phyloP scores from a whole-genome alignment of 2,797 vertebrate species.

The Thaleichthys pacificus region DNA sequence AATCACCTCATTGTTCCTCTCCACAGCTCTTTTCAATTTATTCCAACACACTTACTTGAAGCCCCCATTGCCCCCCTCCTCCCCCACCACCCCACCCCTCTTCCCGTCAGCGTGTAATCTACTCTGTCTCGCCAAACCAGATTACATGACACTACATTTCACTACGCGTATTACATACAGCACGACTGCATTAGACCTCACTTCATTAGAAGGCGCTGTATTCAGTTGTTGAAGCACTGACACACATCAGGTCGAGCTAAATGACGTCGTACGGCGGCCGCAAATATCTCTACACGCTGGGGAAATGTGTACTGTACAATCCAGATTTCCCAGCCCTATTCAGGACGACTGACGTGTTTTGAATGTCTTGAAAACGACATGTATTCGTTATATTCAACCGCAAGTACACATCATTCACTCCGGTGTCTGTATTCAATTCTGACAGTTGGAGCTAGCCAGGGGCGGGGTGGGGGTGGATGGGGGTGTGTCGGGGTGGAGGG shows the following conservation, averaged over 20 bases:
- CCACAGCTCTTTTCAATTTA: conserved; percentile 2
- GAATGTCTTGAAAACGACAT: no score
- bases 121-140: conserved; percentile 27
- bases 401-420: no score
- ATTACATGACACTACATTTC: conserved; percentile 41
- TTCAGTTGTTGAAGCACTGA: background rate
- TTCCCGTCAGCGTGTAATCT: conserved; percentile 10
- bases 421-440: no score
- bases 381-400: no score
- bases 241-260: background rate
- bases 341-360: no score
- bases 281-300: conserved; percentile 2
- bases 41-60: background rate
- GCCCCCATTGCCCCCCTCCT: background rate
- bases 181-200: conserved; percentile 14
- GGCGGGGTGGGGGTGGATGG: no score
- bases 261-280: conserved; percentile 15
- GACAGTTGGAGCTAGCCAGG: no score
- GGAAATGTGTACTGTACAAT: background rate
- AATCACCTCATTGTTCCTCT: conserved; percentile 1
- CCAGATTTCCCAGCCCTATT: no score
- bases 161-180: conserved; percentile 29
- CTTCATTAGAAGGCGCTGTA: background rate
- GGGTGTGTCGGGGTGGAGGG: no score
- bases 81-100: background rate